Base-by-base conservation (phyloP, 2,113 vertebrate genomes). In the Collichthys lucidus region DNA sequence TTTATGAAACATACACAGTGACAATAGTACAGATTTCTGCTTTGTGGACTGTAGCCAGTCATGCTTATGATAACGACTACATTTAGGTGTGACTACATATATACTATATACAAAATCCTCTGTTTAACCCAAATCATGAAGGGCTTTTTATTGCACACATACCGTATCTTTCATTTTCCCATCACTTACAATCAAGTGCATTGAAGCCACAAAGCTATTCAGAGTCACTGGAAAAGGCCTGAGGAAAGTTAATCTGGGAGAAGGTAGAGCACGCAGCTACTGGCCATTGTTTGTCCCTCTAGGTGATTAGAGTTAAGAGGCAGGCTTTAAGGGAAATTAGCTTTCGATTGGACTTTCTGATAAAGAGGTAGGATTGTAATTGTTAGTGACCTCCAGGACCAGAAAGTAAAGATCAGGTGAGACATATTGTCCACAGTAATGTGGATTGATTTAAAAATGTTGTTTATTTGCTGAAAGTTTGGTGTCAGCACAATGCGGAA, bases 321-420 rank as follows among this genome's bases (percentile, higher is more conserved):
- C 81, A 79, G 71, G 87, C 90, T 93, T 91, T 91, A 86, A 85
- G 91, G 79, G 86, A 91, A 90, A 92, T 88, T 86, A 88, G 89
- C 83, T 88, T 92, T 92, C 87, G 90, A 92, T 93, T 89, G 83
- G 85, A 31, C 63, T 47, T 16, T 80, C 82, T 91, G 90, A 90
- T 88, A 88, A 91, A 88, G 88, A 86, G 77, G 71, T 79, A 35
- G 73, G 50, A 79, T 89, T 86, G 79, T 90, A 88, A 91, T 93
- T 89, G 84, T 90, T 87, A 86, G 89, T 89, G 91, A 92, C 93
- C 93, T 90, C 78, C 22, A 76, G 67, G 82, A 77, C 59, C 82
- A 79, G 67, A 60, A 76, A 80, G 68, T 79, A 88, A 86, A 85
- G 82, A 86, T 85, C 85, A 85, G 81, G 57, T 69, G 88, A 86